Evolutionary conservation across 2,888 invertebrate species (phyloP), one percentile per base, ranked within the genome.

Genomic region (Conchocele bisecta): DNA sequence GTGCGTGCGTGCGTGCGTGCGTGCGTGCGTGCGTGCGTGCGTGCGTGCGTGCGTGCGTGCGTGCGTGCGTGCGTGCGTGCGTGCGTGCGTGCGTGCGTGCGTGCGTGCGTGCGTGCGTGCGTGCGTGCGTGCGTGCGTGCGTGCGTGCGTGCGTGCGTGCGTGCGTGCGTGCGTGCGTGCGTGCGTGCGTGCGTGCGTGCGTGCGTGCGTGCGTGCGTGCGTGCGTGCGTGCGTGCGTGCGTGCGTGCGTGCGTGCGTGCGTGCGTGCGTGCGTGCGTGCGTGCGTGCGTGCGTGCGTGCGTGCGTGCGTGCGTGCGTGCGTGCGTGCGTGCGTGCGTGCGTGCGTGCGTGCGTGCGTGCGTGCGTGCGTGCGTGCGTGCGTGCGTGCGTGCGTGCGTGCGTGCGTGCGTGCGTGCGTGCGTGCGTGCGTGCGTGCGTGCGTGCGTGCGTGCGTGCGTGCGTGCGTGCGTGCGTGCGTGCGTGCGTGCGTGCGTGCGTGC

Each of bases 1-100:
- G 41, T 41, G 41, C 41, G 41, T 41, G 41, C 41, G 41, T 41
- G 41, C 41, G 41, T 41, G 41, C 41, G 41, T 41, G 41, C 41
- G 41, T 41, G 41, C 41, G 41, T 41, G 41, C 41, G 41, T 41
- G 41, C 41, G 41, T 41, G 41, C 41, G 41, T 41, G 41, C 41
- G 41, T 41, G 41, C 41, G 41, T 41, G 41, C 41, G 41, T 41
- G 41, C 41, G 41, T 41, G 41, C 41, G 41, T 41, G 41, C 41
- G 41, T 41, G 41, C 41, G 41, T 41, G 41, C 41, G 41, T 41
- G 41, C 41, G 41, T 41, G 41, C 41, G 41, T 41, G 41, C 41
- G 41, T 41, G 41, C 41, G 41, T 41, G 41, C 41, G 41, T 41
- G 41, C 41, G 41, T 41, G 41, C 41, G 41, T 41, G 41, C 41